Conservation (phyloP, 1,140 invertebrate genomes). For the Platyscapa corneri region DNA sequence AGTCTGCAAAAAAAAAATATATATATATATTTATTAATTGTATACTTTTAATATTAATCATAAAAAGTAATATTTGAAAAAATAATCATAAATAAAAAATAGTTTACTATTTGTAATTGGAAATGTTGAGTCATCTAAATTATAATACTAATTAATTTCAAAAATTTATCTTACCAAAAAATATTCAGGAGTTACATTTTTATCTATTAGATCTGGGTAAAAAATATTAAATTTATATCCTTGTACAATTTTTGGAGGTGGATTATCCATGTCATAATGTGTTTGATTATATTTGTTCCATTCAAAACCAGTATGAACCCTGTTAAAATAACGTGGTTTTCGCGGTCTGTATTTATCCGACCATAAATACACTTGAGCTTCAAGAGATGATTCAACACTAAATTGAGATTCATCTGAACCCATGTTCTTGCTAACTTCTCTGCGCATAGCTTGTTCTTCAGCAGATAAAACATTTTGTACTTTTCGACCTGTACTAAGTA, state of each 20-base stretch:
- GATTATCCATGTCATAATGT: constrained; percentile 99
- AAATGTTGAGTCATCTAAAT: too few species aligned
- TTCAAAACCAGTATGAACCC: constrained; percentile 96
- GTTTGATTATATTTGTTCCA: constrained; percentile 99
- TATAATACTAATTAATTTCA: too few species aligned
- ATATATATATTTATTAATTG: not conserved
- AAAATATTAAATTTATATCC: constrained; percentile 99
- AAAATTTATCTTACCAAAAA: constrained; percentile 82
- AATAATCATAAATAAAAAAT: too few species aligned
- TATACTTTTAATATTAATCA: not conserved
- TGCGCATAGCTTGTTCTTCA: constrained; percentile 79
- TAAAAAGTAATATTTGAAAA: too few species aligned
- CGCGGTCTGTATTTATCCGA: constrained; percentile 98
- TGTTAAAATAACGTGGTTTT: constrained; percentile 98
- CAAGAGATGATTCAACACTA: constrained; percentile 90
- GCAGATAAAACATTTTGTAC: constrained; percentile 75
- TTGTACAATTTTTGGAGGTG: constrained; percentile 99
- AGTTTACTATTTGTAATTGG: too few species aligned
- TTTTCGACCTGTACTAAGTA: constrained; percentile 76
- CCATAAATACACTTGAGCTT: constrained; percentile 94
- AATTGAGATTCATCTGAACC: constrained; percentile 92
- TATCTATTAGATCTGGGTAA: constrained; percentile 99
- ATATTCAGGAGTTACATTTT: constrained; percentile 94
- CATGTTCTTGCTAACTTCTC: constrained; percentile 93
- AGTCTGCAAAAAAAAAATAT: constrained; percentile 77